These are phyloP conservation scores for Perithous albicinctus DNA, from an alignment of 2,888 invertebrate genomes.

Conservation along the genomic window DNA sequence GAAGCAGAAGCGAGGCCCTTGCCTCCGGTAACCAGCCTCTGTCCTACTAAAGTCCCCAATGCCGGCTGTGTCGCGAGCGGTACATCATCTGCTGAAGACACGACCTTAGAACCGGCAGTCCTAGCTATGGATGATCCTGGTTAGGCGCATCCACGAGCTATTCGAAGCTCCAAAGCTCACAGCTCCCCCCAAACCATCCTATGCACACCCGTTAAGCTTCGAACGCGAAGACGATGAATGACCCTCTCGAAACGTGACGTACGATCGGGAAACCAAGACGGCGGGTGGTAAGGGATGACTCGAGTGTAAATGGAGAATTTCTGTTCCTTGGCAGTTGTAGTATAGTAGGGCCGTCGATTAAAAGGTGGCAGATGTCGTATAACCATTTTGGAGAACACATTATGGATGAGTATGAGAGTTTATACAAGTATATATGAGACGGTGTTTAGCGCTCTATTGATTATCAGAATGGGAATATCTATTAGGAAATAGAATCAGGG, in stretches of 20 bases:
- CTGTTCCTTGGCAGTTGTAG: background rate
- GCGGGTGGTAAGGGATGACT: conserved; percentile 15
- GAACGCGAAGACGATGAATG: conserved; percentile 55
- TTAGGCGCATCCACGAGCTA: conserved; percentile 48
- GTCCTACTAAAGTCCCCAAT: conserved; percentile 47
- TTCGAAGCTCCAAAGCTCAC: conserved; percentile 48
- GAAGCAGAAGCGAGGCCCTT: conserved; percentile 28
- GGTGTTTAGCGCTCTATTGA: background rate
- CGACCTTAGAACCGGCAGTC: conserved; percentile 70
- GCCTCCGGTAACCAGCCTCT: conserved; percentile 19
- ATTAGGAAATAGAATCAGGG: no score
- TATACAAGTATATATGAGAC: background rate
- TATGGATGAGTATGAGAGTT: background rate
- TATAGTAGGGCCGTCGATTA: background rate
- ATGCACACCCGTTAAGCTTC: conserved; percentile 33
- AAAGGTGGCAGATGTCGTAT: background rate
- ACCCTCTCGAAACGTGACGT: conserved; percentile 58
- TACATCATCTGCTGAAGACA: conserved; percentile 79
- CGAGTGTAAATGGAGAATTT: conserved; percentile 17
- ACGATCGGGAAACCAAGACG: conserved; percentile 43
- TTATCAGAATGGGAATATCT: background rate
- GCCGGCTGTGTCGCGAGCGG: conserved; percentile 65
- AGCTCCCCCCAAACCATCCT: background rate
- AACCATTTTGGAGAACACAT: background rate
- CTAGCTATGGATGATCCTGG: conserved; percentile 53